A percentile compares a stretch with the other conserved stretches of the same genome.
phyloP scores from a whole-genome alignment of 2,113 vertebrate genomes.

The Notarius lentiginosus region DNA sequence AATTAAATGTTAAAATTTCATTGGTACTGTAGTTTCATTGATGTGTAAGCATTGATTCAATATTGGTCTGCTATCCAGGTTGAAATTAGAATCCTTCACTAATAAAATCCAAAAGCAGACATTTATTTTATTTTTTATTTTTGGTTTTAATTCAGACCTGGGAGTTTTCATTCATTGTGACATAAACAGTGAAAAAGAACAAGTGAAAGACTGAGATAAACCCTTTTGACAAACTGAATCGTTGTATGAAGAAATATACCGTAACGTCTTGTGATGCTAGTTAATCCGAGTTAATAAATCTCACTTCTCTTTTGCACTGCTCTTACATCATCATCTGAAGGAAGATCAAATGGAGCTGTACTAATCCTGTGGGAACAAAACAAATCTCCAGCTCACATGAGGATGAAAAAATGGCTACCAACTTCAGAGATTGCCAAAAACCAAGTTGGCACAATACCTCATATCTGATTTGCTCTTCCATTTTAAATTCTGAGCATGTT shows the following conservation, averaged over 20 bases:
- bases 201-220: neutral
- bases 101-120: neutral
- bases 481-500: conserved; percentile 8
- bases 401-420: neutral
- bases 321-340: conserved; percentile 24
- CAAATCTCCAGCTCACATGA: conserved; percentile 22
- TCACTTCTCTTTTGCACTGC: neutral
- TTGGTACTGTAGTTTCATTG: too few species aligned
- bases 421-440: neutral
- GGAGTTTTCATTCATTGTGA: neutral
- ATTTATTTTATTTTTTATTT: too few species aligned
- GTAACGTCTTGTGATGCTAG: neutral
- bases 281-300: conserved; percentile 14
- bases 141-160: neutral
- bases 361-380: conserved; percentile 30
- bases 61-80: too few species aligned
- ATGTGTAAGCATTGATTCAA: too few species aligned
- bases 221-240: neutral
- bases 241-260: neutral
- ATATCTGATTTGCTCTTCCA: neutral
- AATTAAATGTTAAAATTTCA: too few species aligned
- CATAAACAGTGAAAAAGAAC: neutral
- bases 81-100: neutral
- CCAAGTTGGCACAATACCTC: neutral
- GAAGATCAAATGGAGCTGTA: neutral